Conservation (phyloP, 1,140 invertebrate species). For the Cheumatopsyche charites region DNA sequence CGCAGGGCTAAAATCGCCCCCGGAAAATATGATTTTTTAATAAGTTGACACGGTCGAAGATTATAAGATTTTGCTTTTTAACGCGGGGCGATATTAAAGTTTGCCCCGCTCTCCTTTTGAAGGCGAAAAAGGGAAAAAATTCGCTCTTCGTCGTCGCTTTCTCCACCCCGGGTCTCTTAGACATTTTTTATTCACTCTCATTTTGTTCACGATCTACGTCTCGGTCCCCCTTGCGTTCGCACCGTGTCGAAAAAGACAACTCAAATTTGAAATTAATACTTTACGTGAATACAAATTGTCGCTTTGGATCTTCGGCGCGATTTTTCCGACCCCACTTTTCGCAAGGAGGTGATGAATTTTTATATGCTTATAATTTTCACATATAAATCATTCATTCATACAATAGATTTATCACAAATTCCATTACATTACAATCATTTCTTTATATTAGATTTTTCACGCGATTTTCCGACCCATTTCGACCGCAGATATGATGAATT, state of each 20-base stretch:
- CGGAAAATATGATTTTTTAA: conserved; percentile 45
- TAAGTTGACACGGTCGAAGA: conserved; percentile 44
- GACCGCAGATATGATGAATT: conserved; percentile 7
- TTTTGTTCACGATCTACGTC: conserved; percentile 14
- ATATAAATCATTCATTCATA: too few species aligned
- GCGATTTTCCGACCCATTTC: background rate
- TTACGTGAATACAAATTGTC: conserved; percentile 16
- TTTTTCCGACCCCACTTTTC: background rate
- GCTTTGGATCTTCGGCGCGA: conserved; percentile 3
- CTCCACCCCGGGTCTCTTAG: background rate
- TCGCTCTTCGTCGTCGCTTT: too few species aligned
- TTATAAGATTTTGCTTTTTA: conserved; percentile 40
- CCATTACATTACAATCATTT: too few species aligned
- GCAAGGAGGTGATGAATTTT: conserved; percentile 8
- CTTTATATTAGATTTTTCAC: too few species aligned
- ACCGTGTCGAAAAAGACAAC: conserved; percentile 2
- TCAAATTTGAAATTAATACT: conserved; percentile 26
- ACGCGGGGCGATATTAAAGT: conserved; percentile 30
- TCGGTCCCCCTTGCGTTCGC: background rate
- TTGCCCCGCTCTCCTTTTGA: background rate
- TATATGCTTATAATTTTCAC: too few species aligned
- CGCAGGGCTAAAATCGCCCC: conserved; percentile 21
- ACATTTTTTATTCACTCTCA: conserved; percentile 10
- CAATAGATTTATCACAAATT: too few species aligned
- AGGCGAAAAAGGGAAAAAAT: too few species aligned